These are phyloP conservation scores for Tarsius wallacei DNA, from an alignment of 2,797 vertebrate species.

Conservation along the genomic window DNA sequence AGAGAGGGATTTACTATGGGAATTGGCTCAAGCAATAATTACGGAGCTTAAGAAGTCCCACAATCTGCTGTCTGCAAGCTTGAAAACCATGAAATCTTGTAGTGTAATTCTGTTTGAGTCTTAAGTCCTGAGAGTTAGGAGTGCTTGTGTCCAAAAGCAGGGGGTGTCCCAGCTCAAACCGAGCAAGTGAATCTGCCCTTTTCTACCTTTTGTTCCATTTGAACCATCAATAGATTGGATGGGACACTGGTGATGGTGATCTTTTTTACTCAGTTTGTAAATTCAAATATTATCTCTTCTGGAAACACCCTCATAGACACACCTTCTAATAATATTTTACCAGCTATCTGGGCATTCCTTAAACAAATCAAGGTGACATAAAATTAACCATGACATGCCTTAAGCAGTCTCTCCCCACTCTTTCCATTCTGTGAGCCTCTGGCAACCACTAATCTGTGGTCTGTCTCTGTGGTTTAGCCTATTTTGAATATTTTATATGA, in stretches of 20 bases:
- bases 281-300: background rate
- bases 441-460: background rate
- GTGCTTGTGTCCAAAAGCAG: background rate
- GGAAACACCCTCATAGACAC: background rate
- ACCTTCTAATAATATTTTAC: background rate
- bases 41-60: too few relatives aligned
- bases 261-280: background rate
- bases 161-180: background rate
- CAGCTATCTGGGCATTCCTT: background rate
- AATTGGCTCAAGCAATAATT: too few relatives aligned
- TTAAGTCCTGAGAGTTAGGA: background rate
- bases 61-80: background rate
- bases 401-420: background rate
- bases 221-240: background rate
- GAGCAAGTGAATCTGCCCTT: background rate
- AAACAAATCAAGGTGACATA: background rate
- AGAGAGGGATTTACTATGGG: too few relatives aligned
- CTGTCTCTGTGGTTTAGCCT: too few relatives aligned
- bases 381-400: background rate
- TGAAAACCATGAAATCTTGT: background rate
- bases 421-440: background rate
- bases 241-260: background rate
- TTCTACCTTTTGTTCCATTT: background rate
- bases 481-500: too few relatives aligned
- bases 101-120: background rate